Conservation (phyloP, 2,888 invertebrate genomes). For the Geophilus truncorum region DNA sequence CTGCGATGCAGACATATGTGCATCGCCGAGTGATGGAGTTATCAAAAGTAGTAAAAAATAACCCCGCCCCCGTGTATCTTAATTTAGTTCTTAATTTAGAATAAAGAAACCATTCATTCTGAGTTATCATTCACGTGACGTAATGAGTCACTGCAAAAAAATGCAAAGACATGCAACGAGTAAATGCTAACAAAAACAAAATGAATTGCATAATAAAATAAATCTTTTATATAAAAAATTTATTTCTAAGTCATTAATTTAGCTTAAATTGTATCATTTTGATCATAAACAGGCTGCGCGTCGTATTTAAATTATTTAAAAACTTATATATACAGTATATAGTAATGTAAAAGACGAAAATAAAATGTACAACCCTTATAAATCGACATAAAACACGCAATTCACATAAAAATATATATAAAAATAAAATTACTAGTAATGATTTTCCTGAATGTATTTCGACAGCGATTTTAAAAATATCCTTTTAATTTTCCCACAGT, state of each 20-base stretch:
- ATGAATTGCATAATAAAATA: background rate
- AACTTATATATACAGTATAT: no score
- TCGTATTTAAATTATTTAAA: no score
- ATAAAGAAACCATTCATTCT: background rate
- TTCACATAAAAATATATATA: background rate
- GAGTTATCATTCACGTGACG: no score
- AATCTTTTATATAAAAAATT: no score
- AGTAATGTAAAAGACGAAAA: no score
- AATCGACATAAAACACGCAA: background rate
- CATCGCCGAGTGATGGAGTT: background rate
- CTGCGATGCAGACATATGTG: background rate
- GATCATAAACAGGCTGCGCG: no score
- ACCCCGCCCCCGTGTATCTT: background rate
- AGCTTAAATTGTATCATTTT: no score
- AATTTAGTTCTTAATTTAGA: background rate
- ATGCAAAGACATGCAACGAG: background rate
- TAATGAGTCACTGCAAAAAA: background rate
- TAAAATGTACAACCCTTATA: no score
- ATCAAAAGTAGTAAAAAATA: background rate
- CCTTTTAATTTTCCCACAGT: conserved; percentile 60
- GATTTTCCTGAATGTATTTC: conserved; percentile 57
- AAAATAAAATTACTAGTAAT: conserved; percentile 47
- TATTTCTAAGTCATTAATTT: no score
- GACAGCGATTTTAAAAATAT: conserved; percentile 48
- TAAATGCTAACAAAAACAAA: background rate